Evolutionary conservation across 2,113 vertebrate genomes (phyloP).

Genomic region (Perccottus glenii): DNA sequence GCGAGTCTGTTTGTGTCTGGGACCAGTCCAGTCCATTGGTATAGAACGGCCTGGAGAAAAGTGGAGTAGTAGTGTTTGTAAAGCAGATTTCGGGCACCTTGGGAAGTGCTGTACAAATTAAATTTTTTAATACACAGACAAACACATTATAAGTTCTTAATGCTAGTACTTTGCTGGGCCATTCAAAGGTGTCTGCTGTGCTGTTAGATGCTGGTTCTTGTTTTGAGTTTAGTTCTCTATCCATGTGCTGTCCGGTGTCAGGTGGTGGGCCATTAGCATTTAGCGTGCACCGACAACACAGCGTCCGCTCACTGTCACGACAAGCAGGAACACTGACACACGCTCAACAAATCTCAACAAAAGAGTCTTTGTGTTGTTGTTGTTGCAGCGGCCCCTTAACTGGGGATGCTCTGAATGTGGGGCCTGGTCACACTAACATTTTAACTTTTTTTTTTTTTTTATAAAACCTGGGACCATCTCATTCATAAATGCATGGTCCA

Average conservation of each 20-base stretch:
- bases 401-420: slow-evolving; percentile 21
- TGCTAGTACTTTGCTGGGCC: too few relatives aligned
- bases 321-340: slow-evolving; percentile 31
- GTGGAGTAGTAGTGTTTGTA: slow-evolving; percentile 2
- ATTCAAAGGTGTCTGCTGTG: slow-evolving; percentile 13
- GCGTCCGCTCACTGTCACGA: slow-evolving; percentile 26
- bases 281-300: slow-evolving; percentile 37
- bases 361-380: slow-evolving; percentile 66
- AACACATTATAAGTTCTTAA: too few relatives aligned
- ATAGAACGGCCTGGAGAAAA: not conserved
- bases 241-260: slow-evolving; percentile 4
- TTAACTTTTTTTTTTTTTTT: too few relatives aligned
- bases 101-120: too few relatives aligned
- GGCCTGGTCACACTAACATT: not conserved
- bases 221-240: slow-evolving; percentile 5
- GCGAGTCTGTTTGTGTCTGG: slow-evolving; percentile 11
- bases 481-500: too few relatives aligned
- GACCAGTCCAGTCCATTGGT: slow-evolving; percentile 15
- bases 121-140: too few relatives aligned
- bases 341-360: slow-evolving; percentile 42
- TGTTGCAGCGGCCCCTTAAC: slow-evolving; percentile 16
- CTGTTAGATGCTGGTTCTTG: not conserved
- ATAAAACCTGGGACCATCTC: too few relatives aligned
- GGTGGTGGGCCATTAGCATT: slow-evolving; percentile 27
- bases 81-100: not conserved